These are phyloP conservation scores for Smutsia gigantea DNA, from an alignment of 2,797 vertebrate genomes.

Conservation along the genomic window DNA sequence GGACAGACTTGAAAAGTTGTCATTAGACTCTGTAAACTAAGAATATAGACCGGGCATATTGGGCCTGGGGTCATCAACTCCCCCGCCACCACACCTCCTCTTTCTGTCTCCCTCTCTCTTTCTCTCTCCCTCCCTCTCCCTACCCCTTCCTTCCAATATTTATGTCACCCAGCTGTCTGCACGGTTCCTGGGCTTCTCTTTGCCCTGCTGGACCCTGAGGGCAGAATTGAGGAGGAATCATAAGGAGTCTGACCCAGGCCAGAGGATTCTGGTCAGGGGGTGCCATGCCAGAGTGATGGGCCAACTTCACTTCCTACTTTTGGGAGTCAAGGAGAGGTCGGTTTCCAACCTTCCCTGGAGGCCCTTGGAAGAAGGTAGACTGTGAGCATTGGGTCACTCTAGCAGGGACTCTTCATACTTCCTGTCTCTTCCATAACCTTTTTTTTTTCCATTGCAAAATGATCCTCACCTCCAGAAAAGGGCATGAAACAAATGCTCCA, in stretches of 20 bases:
- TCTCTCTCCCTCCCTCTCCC: too few species aligned
- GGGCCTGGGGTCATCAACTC: background rate
- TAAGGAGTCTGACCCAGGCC: background rate
- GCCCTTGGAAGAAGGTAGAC: background rate
- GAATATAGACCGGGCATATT: rapidly evolving
- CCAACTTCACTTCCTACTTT: background rate
- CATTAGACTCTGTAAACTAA: background rate
- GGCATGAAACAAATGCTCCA: background rate
- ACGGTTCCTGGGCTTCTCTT: background rate
- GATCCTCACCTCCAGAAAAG: constrained; percentile 1
- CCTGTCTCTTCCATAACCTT: background rate
- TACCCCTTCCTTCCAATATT: background rate
- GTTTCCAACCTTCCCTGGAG: background rate
- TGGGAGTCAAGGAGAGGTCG: background rate
- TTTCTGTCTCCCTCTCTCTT: rapidly evolving
- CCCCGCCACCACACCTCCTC: background rate
- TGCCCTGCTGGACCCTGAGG: background rate
- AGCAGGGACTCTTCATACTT: background rate
- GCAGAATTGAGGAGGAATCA: background rate
- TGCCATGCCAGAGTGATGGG: background rate
- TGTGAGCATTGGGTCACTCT: background rate
- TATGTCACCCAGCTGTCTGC: background rate
- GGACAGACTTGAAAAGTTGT: background rate
- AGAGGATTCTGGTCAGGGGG: background rate
- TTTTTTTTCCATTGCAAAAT: background rate